Base-by-base conservation (phyloP, 2,797 vertebrate species). In the Clamator glandarius region DNA sequence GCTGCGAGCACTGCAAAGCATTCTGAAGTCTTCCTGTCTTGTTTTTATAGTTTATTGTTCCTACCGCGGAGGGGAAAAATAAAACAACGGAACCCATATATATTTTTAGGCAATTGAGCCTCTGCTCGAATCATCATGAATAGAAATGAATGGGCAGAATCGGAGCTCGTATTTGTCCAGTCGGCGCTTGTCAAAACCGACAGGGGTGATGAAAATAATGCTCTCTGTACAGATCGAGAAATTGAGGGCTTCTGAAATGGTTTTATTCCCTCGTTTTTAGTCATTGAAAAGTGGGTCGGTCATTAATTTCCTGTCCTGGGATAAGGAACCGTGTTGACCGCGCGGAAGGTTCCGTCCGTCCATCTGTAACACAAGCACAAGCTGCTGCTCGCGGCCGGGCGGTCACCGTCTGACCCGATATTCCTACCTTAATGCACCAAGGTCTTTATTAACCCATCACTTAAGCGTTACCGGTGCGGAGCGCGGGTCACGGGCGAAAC, bases 121-220 rank as follows among this genome's bases (percentile, higher is more conserved):
- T 41, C 29, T 28, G 64, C 81, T 77, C 86, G 89, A 81, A 96
- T 95, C 85, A 87, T 70, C 79, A 12, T 58, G 96, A 94, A 90
- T 79, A 90, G 94, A 96, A 96, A 96, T 50, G 92, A 96, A 95
- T 63, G 87, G 63, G 55, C 68, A 39, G 83, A 52, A 84, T 19
- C 54, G 14, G 58, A 51, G 85, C 73, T 12, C 74, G 51, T 87
- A 73, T 96, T 96, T 96, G 90, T 92, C 95, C 94, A 8, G 73
- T 35, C 67, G 75, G 63, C 72, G 14, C 87, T 75, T 78, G 67
- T 83, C 92, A 79, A 55, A 78, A 84, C 77, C 93, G 95, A 89
- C 95, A 95, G 92, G 88, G 67, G 84, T 96, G 95, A 96, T 95
- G 94, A 96, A 92, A 95, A 90, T 92, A 84, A 91, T 95, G 90